Percentiles rank a stretch among this genome's conserved stretches.
phyloP scores from a whole-genome alignment of 2,888 invertebrate species.

The Thyatira batis region DNA sequence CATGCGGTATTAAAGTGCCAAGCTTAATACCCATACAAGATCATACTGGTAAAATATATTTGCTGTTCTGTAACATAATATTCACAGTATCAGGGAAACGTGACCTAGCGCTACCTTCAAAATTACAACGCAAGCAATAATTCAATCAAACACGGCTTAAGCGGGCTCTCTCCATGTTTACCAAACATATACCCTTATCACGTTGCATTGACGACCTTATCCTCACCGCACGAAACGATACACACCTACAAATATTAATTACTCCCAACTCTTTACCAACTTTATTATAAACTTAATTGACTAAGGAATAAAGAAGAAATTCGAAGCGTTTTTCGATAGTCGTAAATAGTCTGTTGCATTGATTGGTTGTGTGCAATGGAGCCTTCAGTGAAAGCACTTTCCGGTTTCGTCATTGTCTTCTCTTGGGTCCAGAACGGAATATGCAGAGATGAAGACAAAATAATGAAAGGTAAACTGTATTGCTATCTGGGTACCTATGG shows the following conservation, averaged over 20 bases:
- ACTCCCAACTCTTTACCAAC: constrained; percentile 20
- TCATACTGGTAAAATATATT: constrained; percentile 12
- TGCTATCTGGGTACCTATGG: neutral
- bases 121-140: constrained; percentile 71
- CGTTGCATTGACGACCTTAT: constrained; percentile 47
- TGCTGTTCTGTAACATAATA: constrained; percentile 34
- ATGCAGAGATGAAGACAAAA: constrained; percentile 73
- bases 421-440: constrained; percentile 31
- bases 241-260: constrained; percentile 7
- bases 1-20: constrained; percentile 1
- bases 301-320: constrained; percentile 19
- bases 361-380: constrained; percentile 41
- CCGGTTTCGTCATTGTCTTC: constrained; percentile 31
- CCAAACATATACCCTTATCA: constrained; percentile 62
- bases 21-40: constrained; percentile 3
- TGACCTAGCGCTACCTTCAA: constrained; percentile 54
- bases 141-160: constrained; percentile 78
- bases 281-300: constrained; percentile 5
- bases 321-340: constrained; percentile 39
- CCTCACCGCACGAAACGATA: constrained; percentile 15
- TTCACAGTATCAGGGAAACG: constrained; percentile 55
- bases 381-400: constrained; percentile 31
- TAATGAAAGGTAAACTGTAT: constrained; percentile 62
- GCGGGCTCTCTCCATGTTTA: constrained; percentile 65
- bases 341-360: constrained; percentile 22